Evolutionary conservation across 2,888 invertebrate genomes (phyloP).

Genomic region (Drosophila trichaetosa): DNA sequence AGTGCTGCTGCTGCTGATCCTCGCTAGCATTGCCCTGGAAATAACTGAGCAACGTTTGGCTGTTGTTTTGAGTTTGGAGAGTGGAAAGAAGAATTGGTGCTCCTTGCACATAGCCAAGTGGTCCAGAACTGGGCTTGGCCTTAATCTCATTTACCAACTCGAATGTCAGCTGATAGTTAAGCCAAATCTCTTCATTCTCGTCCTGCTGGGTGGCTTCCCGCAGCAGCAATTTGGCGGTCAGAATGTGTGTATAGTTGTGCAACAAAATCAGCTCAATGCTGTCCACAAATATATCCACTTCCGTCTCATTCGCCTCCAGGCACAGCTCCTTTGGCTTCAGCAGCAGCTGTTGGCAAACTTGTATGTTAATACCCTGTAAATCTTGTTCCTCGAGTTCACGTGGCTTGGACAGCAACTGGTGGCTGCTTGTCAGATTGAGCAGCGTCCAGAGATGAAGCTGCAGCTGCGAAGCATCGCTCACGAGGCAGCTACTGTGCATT

Average conservation of each 20-base stretch:
- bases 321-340: slow-evolving; percentile 25
- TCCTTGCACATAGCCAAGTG: slow-evolving; percentile 80
- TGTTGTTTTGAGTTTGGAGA: slow-evolving; percentile 63
- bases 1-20: slow-evolving; percentile 25
- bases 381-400: slow-evolving; percentile 47
- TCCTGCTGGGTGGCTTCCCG: slow-evolving; percentile 15
- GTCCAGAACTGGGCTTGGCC: slow-evolving; percentile 68
- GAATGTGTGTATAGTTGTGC: slow-evolving; percentile 69
- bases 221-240: slow-evolving; percentile 40
- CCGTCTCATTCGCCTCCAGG: slow-evolving; percentile 44
- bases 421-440: slow-evolving; percentile 51
- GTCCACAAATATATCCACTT: slow-evolving; percentile 40
- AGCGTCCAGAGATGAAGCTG: slow-evolving; percentile 50
- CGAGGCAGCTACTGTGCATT: slow-evolving; percentile 58
- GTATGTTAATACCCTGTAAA: slow-evolving; percentile 25
- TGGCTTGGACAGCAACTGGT: slow-evolving; percentile 63
- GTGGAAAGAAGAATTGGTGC: slow-evolving; percentile 76
- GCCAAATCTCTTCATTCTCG: slow-evolving; percentile 61
- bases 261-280: slow-evolving; percentile 51
- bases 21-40: slow-evolving; percentile 58
- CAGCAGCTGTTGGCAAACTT: slow-evolving; percentile 47
- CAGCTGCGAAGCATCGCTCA: slow-evolving; percentile 49
- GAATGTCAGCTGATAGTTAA: slow-evolving; percentile 69
- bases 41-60: slow-evolving; percentile 69
- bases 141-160: slow-evolving; percentile 14